These are phyloP conservation scores for Lordiphosa stackelbergi DNA, from an alignment of 1,140 invertebrate species.

Conservation along the genomic window DNA sequence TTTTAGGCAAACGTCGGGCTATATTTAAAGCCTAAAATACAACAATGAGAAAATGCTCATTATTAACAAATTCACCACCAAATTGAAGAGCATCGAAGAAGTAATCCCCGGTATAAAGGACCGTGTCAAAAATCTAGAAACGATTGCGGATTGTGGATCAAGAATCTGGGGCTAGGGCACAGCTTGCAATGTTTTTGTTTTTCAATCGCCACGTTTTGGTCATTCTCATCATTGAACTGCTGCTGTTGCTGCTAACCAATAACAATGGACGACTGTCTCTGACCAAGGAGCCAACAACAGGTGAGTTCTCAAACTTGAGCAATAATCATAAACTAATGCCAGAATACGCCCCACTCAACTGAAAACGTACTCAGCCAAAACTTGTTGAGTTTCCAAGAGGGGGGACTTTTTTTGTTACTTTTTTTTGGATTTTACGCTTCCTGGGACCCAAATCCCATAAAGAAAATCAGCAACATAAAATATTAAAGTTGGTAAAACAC, in stretches of 20 bases:
- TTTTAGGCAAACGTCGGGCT: background rate
- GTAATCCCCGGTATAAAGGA: constrained; percentile 19
- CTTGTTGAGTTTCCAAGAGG: constrained; percentile 56
- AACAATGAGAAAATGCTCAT: constrained; percentile 33
- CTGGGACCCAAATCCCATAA: constrained; percentile 51
- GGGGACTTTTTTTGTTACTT: background rate
- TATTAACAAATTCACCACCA: constrained; percentile 21
- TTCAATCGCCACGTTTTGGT: constrained; percentile 60
- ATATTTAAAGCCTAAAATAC: constrained; percentile 7
- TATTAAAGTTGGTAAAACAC: constrained; percentile 73
- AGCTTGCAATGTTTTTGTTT: constrained; percentile 67
- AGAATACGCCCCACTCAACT: constrained; percentile 28
- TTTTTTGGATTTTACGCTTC: constrained; percentile 22
- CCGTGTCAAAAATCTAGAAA: constrained; percentile 1
- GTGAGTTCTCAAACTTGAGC: constrained; percentile 54
- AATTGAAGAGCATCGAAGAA: constrained; percentile 22
- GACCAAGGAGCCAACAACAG: constrained; percentile 66
- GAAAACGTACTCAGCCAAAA: constrained; percentile 34
- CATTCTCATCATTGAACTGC: constrained; percentile 64
- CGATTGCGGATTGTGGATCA: no score
- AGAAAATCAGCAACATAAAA: constrained; percentile 71
- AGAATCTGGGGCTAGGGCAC: constrained; percentile 17
- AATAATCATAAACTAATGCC: constrained; percentile 72
- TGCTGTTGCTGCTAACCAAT: constrained; percentile 63
- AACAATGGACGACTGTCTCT: constrained; percentile 64